Evolutionary conservation across 1,140 invertebrate species (phyloP).

Genomic region (Drosophila cardini): DNA sequence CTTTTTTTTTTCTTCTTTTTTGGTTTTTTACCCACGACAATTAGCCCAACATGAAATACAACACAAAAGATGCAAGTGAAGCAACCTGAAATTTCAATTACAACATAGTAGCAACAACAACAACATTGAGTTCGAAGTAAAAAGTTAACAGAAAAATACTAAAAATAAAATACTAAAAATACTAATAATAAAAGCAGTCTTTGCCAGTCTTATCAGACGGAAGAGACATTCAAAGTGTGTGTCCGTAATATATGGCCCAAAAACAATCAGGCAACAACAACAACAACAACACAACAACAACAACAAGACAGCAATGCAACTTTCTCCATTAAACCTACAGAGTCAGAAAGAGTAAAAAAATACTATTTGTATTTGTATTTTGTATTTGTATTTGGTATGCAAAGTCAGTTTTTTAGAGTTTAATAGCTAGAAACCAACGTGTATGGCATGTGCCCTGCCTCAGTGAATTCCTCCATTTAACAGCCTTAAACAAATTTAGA

Average conservation of each 20-base stretch:
- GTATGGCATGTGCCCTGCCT: slow-evolving; percentile 39
- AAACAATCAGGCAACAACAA: slow-evolving; percentile 22
- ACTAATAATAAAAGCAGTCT: slow-evolving; percentile 39
- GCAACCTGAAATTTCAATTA: slow-evolving; percentile 76
- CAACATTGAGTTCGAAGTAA: slow-evolving; percentile 48
- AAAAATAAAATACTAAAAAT: slow-evolving; percentile 27
- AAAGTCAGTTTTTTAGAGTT: slow-evolving; percentile 26
- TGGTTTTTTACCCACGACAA: slow-evolving; percentile 63
- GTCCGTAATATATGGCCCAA: slow-evolving; percentile 40
- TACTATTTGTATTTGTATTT: slow-evolving; percentile 3
- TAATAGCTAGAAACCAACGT: slow-evolving; percentile 28
- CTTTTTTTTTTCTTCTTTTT: slow-evolving; percentile 14
- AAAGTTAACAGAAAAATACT: slow-evolving; percentile 2
- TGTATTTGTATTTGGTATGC: slow-evolving; percentile 32
- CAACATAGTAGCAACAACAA: slow-evolving; percentile 62
- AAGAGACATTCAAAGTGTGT: slow-evolving; percentile 43
- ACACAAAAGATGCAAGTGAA: slow-evolving; percentile 53
- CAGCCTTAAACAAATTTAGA: background rate
- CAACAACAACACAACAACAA: slow-evolving; percentile 27
- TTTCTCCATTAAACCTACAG: slow-evolving; percentile 52
- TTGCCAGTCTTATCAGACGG: slow-evolving; percentile 63
- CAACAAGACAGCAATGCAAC: slow-evolving; percentile 39
- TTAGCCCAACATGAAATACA: slow-evolving; percentile 50
- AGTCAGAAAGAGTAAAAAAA: slow-evolving; percentile 1
- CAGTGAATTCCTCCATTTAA: background rate